These are phyloP conservation scores for Dromococcyx pavoninus DNA, from an alignment of 2,797 vertebrate species.

Conservation along the genomic window DNA sequence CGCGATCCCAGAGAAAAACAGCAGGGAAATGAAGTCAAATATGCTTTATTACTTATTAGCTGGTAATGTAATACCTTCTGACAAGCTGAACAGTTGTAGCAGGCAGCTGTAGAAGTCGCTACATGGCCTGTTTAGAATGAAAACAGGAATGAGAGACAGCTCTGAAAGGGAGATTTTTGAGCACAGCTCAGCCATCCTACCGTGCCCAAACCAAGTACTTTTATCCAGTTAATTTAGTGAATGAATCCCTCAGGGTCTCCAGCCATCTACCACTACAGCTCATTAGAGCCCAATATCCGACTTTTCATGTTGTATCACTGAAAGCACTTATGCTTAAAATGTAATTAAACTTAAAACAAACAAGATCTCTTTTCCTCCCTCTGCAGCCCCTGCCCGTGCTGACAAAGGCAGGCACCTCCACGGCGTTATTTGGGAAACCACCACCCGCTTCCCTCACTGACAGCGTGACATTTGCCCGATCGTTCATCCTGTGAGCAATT, in stretches of 20 bases:
- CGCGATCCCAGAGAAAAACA: no score
- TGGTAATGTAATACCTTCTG: slow-evolving; percentile 83
- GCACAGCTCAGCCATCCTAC: slow-evolving; percentile 81
- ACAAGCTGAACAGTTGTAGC: slow-evolving; percentile 83
- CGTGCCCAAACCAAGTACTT: slow-evolving; percentile 83
- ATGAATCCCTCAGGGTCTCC: slow-evolving; percentile 83
- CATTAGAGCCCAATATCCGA: slow-evolving; percentile 85
- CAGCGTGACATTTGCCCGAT: slow-evolving; percentile 72
- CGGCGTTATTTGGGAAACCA: slow-evolving; percentile 23
- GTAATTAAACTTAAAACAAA: slow-evolving; percentile 96
- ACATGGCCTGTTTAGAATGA: slow-evolving; percentile 75
- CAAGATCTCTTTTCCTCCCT: slow-evolving; percentile 76
- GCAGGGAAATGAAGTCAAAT: slow-evolving; percentile 69
- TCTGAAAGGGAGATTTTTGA: slow-evolving; percentile 72
- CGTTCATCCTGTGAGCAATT: slow-evolving; percentile 90
- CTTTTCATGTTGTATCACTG: slow-evolving; percentile 79
- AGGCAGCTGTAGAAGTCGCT: slow-evolving; percentile 80
- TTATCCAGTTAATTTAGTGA: slow-evolving; percentile 82
- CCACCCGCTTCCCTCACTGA: slow-evolving; percentile 40
- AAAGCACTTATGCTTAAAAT: slow-evolving; percentile 84
- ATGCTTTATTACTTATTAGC: slow-evolving; percentile 86
- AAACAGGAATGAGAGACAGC: slow-evolving; percentile 75
- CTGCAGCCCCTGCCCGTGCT: not conserved
- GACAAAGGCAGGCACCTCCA: slow-evolving; percentile 67
- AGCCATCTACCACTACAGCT: slow-evolving; percentile 86